Conservation (phyloP, 2,888 invertebrate species). For the Tillus elongatus region DNA sequence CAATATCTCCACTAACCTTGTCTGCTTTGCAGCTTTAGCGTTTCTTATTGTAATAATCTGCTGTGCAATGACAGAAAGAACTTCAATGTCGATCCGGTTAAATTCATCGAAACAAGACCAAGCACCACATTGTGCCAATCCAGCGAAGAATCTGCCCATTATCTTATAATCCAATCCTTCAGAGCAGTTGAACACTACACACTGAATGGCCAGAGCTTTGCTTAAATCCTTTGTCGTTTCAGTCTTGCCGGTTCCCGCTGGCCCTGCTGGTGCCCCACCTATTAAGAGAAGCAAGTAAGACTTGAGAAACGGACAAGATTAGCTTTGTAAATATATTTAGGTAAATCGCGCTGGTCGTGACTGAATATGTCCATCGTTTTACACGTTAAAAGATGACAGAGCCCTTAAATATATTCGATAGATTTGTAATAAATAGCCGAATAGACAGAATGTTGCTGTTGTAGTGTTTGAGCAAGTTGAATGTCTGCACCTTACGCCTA, state of each 20-base stretch:
- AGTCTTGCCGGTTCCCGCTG: slow-evolving; percentile 82
- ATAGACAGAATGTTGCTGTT: background rate
- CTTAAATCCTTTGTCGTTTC: slow-evolving; percentile 87
- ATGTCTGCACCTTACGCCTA: background rate
- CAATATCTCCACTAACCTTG: no score
- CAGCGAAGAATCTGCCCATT: slow-evolving; percentile 89
- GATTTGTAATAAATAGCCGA: no score
- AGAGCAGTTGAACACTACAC: slow-evolving; percentile 87
- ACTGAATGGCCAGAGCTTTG: slow-evolving; percentile 79
- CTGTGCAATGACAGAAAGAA: slow-evolving; percentile 81
- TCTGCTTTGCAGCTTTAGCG: slow-evolving; percentile 63
- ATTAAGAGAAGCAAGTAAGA: no score
- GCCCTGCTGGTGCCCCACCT: slow-evolving; percentile 85
- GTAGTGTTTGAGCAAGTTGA: background rate
- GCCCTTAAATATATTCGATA: no score
- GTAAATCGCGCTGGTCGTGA: no score
- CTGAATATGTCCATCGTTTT: no score
- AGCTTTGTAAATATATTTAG: no score
- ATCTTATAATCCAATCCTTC: slow-evolving; percentile 68
- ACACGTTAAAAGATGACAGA: no score
- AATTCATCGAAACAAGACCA: slow-evolving; percentile 93
- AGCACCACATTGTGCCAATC: slow-evolving; percentile 80
- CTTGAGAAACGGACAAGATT: no score
- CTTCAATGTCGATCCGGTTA: slow-evolving; percentile 84
- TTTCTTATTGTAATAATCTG: slow-evolving; percentile 81